Conservation (phyloP, 2,113 vertebrate species). For the Microcebus lehilahytsara region DNA sequence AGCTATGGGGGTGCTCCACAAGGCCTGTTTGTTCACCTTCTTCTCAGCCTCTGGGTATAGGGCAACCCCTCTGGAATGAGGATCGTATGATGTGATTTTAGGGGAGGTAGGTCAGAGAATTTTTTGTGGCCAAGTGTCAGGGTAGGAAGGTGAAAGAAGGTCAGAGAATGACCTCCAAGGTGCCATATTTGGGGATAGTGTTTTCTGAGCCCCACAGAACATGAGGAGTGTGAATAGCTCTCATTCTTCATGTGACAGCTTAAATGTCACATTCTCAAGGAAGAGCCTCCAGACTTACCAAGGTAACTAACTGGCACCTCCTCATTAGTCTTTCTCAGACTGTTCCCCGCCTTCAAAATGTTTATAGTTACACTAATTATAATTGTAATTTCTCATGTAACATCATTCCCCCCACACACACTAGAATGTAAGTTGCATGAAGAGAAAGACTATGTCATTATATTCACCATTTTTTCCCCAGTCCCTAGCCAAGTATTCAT, state of each 20-base stretch:
- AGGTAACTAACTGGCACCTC: not conserved
- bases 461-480: not conserved
- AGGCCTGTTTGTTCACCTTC: not conserved
- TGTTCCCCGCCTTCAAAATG: not conserved
- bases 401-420: not conserved
- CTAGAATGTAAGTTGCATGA: not conserved
- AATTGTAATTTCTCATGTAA: not conserved
- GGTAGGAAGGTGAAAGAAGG: not conserved
- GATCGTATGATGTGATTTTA: not conserved
- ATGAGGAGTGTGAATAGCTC: not conserved
- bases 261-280: not conserved
- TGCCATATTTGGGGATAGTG: not conserved
- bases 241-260: not conserved
- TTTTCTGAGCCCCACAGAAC: not conserved
- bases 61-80: not conserved
- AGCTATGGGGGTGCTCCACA: not conserved
- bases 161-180: not conserved
- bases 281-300: not conserved
- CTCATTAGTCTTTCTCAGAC: not conserved
- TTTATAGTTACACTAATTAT: not conserved
- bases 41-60: not conserved
- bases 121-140: not conserved
- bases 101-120: not conserved
- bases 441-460: not conserved
- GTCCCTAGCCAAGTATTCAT: not conserved